Base-by-base conservation (phyloP, 2,888 invertebrate species). In the Lepidocyrtinus sp. region DNA sequence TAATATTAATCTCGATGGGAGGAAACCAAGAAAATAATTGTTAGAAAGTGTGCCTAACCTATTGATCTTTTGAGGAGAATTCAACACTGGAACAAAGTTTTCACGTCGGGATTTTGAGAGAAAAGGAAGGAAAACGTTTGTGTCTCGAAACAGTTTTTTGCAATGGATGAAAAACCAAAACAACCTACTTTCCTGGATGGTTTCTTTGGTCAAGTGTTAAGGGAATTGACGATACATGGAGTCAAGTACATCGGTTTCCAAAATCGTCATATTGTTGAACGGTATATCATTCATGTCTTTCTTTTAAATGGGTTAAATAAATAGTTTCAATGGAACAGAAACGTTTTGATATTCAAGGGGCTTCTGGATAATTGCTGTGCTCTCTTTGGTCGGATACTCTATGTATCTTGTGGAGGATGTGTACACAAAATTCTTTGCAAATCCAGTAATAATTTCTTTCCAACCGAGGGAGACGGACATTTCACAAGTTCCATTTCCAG, bases 391-490 rank as follows among this genome's bases (percentile, higher is more conserved):
- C 5, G 71, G 63, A 0, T 69, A 71, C 2, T 80, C 86, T 0
- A 62, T 70, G 5, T 86, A 78, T 50, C 62, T 85, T 36, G 84
- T 84, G 15, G 45, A 26, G 25, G 75, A 76, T 7, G 75, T 86
- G 21, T 82, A 76, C 15, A 25, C 68, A 26, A 94, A 94, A 88
- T 95, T 94, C 93, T 90, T 91, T 7, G 90, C 90, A 5, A 91
- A 92, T 1, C 95, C 95, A 0, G 93, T 95, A 87, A 94, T 95
- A 73, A 93, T 95, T 74, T 93, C 93, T 87, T 91, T 95, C 77
- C 94, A 93, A 87, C 93, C 95, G 0, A 91, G 92, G 84, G 91
- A 93, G 62, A 92, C 92, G 79, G 90, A 91, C 0, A 25, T 63
- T 9, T n/a, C 24, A 1, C 63, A 63, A 21, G 15, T 25, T 25